Conservation (phyloP, 2,797 vertebrate species). For the Urocyon cinereoargenteus region DNA sequence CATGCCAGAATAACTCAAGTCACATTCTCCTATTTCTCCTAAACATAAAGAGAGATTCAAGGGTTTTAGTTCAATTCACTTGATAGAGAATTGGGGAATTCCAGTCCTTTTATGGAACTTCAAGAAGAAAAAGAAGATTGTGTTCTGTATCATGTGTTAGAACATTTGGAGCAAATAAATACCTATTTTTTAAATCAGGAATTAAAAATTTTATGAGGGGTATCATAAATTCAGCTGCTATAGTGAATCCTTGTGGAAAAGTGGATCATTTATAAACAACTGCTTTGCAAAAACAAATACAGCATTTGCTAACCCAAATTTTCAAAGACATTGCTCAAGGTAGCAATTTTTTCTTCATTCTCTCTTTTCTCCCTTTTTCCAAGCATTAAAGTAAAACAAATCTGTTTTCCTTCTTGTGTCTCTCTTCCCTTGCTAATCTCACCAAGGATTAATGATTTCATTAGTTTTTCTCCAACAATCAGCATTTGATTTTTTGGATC, state of each 20-base stretch:
- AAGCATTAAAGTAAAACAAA: not conserved
- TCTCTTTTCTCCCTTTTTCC: not conserved
- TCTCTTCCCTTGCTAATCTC: not conserved
- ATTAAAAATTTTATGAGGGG: not conserved
- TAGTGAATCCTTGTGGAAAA: not conserved
- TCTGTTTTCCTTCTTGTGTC: not conserved
- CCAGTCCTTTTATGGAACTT: not conserved
- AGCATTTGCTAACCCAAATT: not conserved
- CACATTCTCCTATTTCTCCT: not conserved
- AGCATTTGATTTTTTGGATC: not conserved
- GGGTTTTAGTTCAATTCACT: not conserved
- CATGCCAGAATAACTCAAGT: not conserved
- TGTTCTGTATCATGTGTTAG: not conserved
- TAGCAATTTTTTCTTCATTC: not conserved
- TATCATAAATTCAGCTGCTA: not conserved
- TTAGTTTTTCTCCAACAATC: not conserved
- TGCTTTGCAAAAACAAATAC: not conserved
- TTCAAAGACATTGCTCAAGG: not conserved
- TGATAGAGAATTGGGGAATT: not conserved
- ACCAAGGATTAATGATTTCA: not conserved
- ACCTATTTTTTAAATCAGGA: not conserved
- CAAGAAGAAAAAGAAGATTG: not conserved
- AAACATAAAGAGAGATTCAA: constrained; percentile 8
- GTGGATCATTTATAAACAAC: not conserved
- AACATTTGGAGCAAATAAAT: not conserved